Evolutionary conservation across 2,888 invertebrate species (phyloP).

Genomic region (Proisotoma minuta): DNA sequence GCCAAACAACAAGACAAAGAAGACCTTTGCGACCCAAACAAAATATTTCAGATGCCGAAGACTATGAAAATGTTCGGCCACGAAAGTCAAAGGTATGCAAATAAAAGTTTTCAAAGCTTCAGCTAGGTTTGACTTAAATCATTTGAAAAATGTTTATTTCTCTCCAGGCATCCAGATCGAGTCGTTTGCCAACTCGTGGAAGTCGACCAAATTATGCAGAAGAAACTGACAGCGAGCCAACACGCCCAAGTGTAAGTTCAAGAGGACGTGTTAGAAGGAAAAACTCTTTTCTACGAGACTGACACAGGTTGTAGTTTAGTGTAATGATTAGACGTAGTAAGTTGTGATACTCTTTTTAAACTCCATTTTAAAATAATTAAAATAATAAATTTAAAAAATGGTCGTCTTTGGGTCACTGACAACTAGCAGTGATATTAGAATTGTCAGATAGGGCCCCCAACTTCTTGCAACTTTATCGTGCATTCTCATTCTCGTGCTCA

Average conservation of each 20-base stretch:
- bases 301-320: constrained; percentile 22
- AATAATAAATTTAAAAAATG: neutral
- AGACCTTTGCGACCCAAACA: constrained; percentile 11
- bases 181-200: constrained; percentile 47
- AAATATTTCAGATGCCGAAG: constrained; percentile 49
- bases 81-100: constrained; percentile 24
- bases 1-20: neutral
- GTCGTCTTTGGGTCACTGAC: no score
- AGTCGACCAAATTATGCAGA: constrained; percentile 52
- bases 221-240: constrained; percentile 48
- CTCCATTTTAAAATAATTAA: neutral
- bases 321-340: constrained; percentile 20
- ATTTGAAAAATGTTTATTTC: constrained; percentile 50
- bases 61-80: constrained; percentile 46
- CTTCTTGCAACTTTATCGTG: no score
- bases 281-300: constrained; percentile 27
- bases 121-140: neutral
- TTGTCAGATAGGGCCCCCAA: no score
- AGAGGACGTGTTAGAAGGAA: constrained; percentile 33
- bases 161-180: neutral
- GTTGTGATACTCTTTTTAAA: no score
- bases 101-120: neutral
- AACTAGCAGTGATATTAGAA: no score
- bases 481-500: no score
- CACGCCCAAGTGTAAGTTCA: constrained; percentile 25